Conservation (phyloP, 2,888 invertebrate genomes). For the Yponomeuta evonymella region DNA sequence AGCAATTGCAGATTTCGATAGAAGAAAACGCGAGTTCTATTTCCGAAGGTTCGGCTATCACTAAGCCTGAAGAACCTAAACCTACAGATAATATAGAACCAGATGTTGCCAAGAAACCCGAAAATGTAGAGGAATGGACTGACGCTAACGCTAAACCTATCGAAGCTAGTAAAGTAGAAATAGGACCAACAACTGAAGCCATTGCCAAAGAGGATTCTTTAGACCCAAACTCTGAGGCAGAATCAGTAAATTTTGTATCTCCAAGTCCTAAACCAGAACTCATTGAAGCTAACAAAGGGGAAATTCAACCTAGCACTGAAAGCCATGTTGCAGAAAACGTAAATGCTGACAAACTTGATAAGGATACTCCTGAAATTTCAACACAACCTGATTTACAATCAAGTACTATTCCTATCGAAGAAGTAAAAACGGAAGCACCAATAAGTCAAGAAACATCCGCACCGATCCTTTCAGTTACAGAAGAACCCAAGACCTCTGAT, state of each 20-base stretch:
- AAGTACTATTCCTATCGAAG: not conserved
- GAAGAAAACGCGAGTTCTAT: not conserved
- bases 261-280: not conserved
- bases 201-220: not conserved
- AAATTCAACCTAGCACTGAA: not conserved
- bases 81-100: not conserved
- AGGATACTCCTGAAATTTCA: not conserved
- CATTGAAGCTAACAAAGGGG: not conserved
- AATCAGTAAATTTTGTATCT: not conserved
- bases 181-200: not conserved
- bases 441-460: not conserved
- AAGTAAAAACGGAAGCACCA: not conserved
- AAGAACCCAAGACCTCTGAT: not conserved
- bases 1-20: conserved; percentile 1
- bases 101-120: not conserved
- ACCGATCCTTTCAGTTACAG: not conserved
- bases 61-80: not conserved
- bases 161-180: not conserved
- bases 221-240: not conserved
- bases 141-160: not conserved
- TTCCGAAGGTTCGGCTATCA: not conserved
- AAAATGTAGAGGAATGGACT: not conserved
- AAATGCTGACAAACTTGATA: not conserved
- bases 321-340: not conserved
- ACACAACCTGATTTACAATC: not conserved